These are phyloP conservation scores for Hanleya hanleyi DNA, from an alignment of 2,888 invertebrate genomes.

Conservation along the genomic window DNA sequence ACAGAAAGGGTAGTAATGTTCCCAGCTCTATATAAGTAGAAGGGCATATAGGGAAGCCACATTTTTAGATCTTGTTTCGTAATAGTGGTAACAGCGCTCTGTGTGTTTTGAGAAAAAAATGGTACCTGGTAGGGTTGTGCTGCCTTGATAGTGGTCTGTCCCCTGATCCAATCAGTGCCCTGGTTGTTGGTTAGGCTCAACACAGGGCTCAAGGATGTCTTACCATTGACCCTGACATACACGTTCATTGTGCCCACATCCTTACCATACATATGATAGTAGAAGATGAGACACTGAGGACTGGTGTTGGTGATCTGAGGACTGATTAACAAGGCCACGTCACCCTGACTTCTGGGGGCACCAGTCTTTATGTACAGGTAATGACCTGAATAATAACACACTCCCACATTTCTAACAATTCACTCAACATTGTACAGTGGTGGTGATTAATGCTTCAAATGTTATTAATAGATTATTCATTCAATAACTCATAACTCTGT, in stretches of 20 bases:
- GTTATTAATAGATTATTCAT: too few relatives aligned
- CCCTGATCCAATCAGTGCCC: slow-evolving; percentile 55
- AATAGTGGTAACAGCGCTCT: neutral
- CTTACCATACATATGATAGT: slow-evolving; percentile 56
- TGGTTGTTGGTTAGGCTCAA: slow-evolving; percentile 49
- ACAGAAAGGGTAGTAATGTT: too few relatives aligned
- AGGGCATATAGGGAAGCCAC: too few relatives aligned
- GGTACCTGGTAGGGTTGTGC: slow-evolving; percentile 43
- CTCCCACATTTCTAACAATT: too few relatives aligned
- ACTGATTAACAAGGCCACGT: slow-evolving; percentile 28
- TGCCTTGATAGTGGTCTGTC: slow-evolving; percentile 44
- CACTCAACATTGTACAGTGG: too few relatives aligned
- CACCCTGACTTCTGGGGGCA: slow-evolving; percentile 31
- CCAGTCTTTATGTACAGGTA: slow-evolving; percentile 64
- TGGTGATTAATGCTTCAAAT: too few relatives aligned
- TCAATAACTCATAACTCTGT: too few relatives aligned
- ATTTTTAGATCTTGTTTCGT: too few relatives aligned
- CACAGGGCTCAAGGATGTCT: slow-evolving; percentile 7
- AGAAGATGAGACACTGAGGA: slow-evolving; percentile 57
- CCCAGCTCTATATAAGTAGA: too few relatives aligned
- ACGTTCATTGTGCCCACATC: slow-evolving; percentile 56
- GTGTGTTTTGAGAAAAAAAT: neutral
- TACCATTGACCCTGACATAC: slow-evolving; percentile 31
- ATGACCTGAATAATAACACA: slow-evolving; percentile 46
- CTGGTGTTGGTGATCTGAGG: slow-evolving; percentile 30